These are phyloP conservation scores for Pocillopora verrucosa DNA, from an alignment of 64 coral and sea anemone species.

Conservation along the genomic window DNA sequence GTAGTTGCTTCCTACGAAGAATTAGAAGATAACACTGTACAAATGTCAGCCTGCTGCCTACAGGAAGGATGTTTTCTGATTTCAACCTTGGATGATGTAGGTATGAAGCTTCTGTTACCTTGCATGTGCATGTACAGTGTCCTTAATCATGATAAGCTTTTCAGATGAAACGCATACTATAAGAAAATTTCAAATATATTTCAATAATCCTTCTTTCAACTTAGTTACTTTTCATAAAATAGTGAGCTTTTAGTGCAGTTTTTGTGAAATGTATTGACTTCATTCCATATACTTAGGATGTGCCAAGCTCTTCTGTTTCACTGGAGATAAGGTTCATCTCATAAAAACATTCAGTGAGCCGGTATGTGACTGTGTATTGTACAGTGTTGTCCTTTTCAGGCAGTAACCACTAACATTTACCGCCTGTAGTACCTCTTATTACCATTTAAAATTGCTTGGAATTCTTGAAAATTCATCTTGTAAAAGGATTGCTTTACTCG, in stretches of 20 bases:
- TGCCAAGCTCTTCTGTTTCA: slow-evolving; percentile 70
- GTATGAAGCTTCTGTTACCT: neutral
- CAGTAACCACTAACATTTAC: no score
- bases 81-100: slow-evolving; percentile 59
- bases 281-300: slow-evolving; percentile 22
- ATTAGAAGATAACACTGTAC: slow-evolving; percentile 18
- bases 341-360: slow-evolving; percentile 78
- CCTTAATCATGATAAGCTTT: no score
- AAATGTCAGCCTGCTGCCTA: slow-evolving; percentile 57
- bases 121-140: no score
- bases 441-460: no score
- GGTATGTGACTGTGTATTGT: neutral
- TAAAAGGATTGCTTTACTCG: no score
- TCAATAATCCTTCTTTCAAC: no score
- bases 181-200: no score
- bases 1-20: slow-evolving; percentile 68
- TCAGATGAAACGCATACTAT: no score
- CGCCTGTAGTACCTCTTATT: no score
- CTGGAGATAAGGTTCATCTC: slow-evolving; percentile 62
- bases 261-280: neutral
- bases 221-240: no score
- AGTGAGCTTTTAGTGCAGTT: neutral
- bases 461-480: no score
- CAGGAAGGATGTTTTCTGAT: slow-evolving; percentile 70
- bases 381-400: neutral